Base-by-base conservation (phyloP, 1,140 invertebrate genomes). In the Uloborus diversus region DNA sequence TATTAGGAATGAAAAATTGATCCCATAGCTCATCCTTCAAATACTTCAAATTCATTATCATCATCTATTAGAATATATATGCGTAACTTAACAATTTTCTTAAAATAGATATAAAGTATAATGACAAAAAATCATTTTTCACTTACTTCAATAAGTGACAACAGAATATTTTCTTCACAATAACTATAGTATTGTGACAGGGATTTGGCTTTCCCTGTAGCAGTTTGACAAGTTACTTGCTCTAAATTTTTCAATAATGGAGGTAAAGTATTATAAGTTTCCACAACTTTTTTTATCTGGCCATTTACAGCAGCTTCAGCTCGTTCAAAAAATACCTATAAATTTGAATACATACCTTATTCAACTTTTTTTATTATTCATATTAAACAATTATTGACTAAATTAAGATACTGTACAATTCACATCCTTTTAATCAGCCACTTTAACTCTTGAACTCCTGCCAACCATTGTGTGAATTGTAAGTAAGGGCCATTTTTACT, bases 81-180 rank as follows among this genome's bases (percentile, higher is more conserved):
- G 4, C 23, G n/a, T n/a, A n/a, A n/a, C n/a, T 20, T 3, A 64
- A 1, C 33, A 64, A 35, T 23, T 35, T 64, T 23, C 7, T 13
- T 35, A 9, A 59, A 9, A 47, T 47, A 47, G 17, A 9, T 47
- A 47, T n/a, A n/a, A n/a, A n/a, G n/a, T n/a, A n/a, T n/a, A n/a
- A n/a, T n/a, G n/a, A n/a, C n/a, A n/a, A n/a, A n/a, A 13, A 57
- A 1, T 57, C 14, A 57, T 57, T 23, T n/a, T 71, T 33, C 4
- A 42, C 27, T 79, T 68, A 79, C 76, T 28, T 32, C 17, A 27
- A 28, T n/a, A 4, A 79, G 25, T 4, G 76, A 35, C 5, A 20
- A n/a, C 9, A 79, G 28, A 23, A 79, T 51, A 27, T 37, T 68
- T 30, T 47, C 37, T 69, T 79, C 76, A 35, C 76, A 79, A 1